Evolutionary conservation across 2,113 vertebrate species (phyloP).

Genomic region (Thomomys bottae): DNA sequence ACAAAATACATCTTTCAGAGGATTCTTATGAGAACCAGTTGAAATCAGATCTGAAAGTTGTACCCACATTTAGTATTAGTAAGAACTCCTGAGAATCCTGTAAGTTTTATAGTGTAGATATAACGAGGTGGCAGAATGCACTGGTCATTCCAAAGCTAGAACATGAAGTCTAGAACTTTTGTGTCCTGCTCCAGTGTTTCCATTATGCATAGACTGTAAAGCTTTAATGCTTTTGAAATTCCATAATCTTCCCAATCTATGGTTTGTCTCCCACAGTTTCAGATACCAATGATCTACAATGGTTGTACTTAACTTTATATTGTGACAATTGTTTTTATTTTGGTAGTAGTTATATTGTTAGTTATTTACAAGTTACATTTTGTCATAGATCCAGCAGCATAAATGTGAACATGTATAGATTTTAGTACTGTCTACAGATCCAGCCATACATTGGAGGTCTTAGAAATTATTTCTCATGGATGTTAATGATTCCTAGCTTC

Average conservation of each 20-base stretch:
- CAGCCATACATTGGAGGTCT: not conserved
- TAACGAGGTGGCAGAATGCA: accelerated
- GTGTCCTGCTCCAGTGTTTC: not conserved
- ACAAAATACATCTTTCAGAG: too few relatives aligned
- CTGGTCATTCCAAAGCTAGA: not conserved
- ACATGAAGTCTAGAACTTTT: not conserved
- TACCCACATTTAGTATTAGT: too few relatives aligned
- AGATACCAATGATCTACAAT: not conserved
- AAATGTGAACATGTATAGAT: too few relatives aligned
- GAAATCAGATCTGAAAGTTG: not conserved
- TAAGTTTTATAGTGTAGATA: not conserved
- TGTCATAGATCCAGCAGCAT: not conserved
- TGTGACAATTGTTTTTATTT: not conserved
- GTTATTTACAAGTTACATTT: not conserved
- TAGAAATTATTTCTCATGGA: too few relatives aligned
- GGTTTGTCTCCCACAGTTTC: not conserved
- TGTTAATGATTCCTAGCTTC: not conserved
- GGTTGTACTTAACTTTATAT: not conserved
- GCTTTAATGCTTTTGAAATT: not conserved
- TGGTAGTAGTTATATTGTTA: not conserved
- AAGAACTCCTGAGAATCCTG: not conserved
- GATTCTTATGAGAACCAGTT: not conserved
- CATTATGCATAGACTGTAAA: not conserved
- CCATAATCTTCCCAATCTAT: not conserved
- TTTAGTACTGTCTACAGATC: too few relatives aligned